Conservation (phyloP, 2,888 invertebrate genomes). For the Andrena fulva region DNA sequence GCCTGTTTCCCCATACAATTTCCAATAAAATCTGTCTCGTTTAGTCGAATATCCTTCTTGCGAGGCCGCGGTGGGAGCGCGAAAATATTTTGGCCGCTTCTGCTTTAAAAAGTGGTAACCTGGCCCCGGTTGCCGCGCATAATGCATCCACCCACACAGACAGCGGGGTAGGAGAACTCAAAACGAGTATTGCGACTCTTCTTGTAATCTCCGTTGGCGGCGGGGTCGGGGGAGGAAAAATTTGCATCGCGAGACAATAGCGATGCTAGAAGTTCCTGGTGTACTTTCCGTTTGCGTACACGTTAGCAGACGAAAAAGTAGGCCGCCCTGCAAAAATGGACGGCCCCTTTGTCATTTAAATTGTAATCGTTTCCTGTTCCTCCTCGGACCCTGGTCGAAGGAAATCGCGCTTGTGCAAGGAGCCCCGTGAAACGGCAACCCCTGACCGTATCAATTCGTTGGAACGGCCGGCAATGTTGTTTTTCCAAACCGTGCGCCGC, state of each 20-base stretch:
- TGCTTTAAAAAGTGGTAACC: constrained; percentile 17
- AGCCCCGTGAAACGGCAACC: not conserved
- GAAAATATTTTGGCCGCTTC: constrained; percentile 31
- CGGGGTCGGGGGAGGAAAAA: constrained; percentile 15
- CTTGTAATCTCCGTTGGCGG: constrained; percentile 52
- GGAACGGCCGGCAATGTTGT: not conserved
- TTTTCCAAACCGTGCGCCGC: not conserved
- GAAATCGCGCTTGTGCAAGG: constrained; percentile 10
- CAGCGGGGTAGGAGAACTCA: constrained; percentile 15
- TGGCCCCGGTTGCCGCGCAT: constrained; percentile 32
- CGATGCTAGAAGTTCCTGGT: constrained; percentile 50
- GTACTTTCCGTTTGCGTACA: constrained; percentile 58
- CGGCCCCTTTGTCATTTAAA: constrained; percentile 56
- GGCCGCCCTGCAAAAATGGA: constrained; percentile 57
- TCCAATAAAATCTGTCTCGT: not conserved
- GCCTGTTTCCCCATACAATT: not conserved
- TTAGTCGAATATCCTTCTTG: not conserved
- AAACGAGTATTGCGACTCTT: constrained; percentile 53
- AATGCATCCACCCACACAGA: constrained; percentile 21
- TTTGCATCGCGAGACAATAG: constrained; percentile 63
- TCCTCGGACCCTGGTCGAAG: constrained; percentile 13
- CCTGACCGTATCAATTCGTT: not conserved
- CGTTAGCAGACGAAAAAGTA: constrained; percentile 45
- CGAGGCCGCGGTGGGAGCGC: not conserved
- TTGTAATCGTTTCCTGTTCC: constrained; percentile 50